Evolutionary conservation across 64 coral and sea anemone species (phyloP), one percentile per base, ranked within the genome.

Genomic region (Montipora capricornis): DNA sequence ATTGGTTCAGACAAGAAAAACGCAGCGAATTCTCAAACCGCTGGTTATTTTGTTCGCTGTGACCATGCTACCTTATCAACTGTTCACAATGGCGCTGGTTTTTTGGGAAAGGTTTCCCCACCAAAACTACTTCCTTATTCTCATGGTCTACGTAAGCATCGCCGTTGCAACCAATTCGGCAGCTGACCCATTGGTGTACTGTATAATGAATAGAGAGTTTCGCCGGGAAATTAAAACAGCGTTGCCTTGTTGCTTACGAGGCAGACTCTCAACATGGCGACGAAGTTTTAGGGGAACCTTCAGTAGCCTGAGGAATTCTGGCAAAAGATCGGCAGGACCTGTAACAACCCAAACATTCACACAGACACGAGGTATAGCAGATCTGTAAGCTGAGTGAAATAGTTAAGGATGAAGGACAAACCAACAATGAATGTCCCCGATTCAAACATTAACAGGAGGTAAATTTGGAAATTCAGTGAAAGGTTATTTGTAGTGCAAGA

Each of bases 151-250:
- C 29, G 47, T 84, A 8, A 29, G 14, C 4, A 4, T 93, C 7
- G 77, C 64, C 7, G 44, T 86, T 4, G 59, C 46, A 0, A 53
- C 55, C 11, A 93, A 93, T 20, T 87, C 91, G 8, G 75, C 91
- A 6, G 76, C 84, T 5, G 91, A 93, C 8, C 91, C 91, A 8
- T 44, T 93, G 1, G 74, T 93, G 26, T 93, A 93, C 68, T 93
- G 85, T 20, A 77, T 79, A 44, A 68, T 85, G 10, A 93, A 73
- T 20, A 78, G 58, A 79, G 75, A 93, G 24, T 93, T 93, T 59
- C 84, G 91, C 13, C 58, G 57, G 16, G 91, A 75, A 44, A 9
- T 84, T 5, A 46, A 62, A 49, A 22, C 59, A 5, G 16, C 47
- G 13, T 47, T 84, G 47, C 3, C 12, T 24, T 1, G 37, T 19